A percentile compares a stretch with the other conserved stretches of the same genome.
phyloP scores from a whole-genome alignment of 2,888 invertebrate genomes.

The Lasioglossum villosulum region DNA sequence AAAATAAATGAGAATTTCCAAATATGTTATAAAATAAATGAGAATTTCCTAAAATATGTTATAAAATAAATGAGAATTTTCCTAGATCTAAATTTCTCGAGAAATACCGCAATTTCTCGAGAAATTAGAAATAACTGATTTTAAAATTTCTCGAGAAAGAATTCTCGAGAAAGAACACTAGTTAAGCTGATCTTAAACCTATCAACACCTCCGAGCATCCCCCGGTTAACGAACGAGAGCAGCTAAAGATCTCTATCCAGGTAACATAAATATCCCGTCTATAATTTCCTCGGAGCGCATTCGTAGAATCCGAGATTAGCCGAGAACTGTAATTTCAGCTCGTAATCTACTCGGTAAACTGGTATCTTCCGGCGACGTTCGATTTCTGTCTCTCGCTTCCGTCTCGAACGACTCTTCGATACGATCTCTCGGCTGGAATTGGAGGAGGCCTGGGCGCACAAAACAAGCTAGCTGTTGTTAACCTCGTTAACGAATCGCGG shows the following conservation, averaged over 20 bases:
- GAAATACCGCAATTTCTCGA: too few species aligned
- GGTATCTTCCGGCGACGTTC: background rate
- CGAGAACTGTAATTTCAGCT: conserved; percentile 3
- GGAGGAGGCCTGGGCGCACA: background rate
- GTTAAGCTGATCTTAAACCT: background rate
- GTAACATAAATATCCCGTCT: background rate
- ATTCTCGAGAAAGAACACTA: too few species aligned
- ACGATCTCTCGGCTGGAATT: background rate
- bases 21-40: too few species aligned
- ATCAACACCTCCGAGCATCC: background rate
- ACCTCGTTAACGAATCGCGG: conserved; percentile 46
- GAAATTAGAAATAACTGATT: too few species aligned
- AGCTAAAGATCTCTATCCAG: background rate
- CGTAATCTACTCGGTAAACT: background rate
- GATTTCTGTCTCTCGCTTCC: conserved; percentile 4
- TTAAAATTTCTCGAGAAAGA: too few species aligned
- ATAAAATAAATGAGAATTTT: too few species aligned
- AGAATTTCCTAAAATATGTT: too few species aligned
- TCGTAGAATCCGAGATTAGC: conserved; percentile 5
- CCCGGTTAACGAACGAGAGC: background rate
- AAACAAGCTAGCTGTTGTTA: conserved; percentile 41
- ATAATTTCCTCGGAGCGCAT: background rate
- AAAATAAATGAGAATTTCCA: too few species aligned
- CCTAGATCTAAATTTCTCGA: too few species aligned
- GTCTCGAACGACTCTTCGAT: background rate